Evolutionary conservation across 2,888 invertebrate genomes (phyloP), one percentile per base, ranked within the genome.

Genomic region (Ypsolopha sequella): DNA sequence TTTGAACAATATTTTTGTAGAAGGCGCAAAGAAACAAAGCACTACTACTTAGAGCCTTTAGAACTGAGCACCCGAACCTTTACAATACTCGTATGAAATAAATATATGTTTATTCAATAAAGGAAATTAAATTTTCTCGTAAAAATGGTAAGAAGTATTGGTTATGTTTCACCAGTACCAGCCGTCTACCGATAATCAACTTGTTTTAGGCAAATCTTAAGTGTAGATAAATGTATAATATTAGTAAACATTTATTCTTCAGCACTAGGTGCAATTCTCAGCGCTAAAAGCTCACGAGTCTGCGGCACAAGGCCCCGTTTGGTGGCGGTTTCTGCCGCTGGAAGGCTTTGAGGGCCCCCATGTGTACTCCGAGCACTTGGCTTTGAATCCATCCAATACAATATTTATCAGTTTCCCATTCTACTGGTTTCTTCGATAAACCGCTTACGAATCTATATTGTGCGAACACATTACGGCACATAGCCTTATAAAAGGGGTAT

Each of bases 201-300:
- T 3, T 24, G 24, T 24, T 24, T 24, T 24, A 24, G 24, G 2
- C 24, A 24, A 24, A 24, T 24, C 24, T 4, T 2, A 3, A 3
- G 4, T 24, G 24, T 24, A 24, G 24, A 3, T 4, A 4, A 3
- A 24, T 24, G 4, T 24, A 24, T n/a, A 24, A 24, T 24, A 24
- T 24, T 24, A 24, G 24, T 24, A 24, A 58, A 59, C 65, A 66
- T 66, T 66, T 63, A 63, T 62, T 60, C 56, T 57, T 55, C 54
- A 55, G 60, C 60, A 61, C 59, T 61, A 61, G 56, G 61, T 58
- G 62, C 60, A 61, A 61, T 63, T 60, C 60, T 58, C 62, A 60
- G 24, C 24, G 24, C 24, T 24, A 61, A 58, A 58, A 49, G 55
- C 24, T 24, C 24, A 24, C 24, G 24, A 24, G 4, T 24, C 24